Percentiles rank a stretch among this genome's conserved stretches.
Evolutionary conservation across 2,113 vertebrate species (phyloP).

Genomic region (Grammomys dolichurus): DNA sequence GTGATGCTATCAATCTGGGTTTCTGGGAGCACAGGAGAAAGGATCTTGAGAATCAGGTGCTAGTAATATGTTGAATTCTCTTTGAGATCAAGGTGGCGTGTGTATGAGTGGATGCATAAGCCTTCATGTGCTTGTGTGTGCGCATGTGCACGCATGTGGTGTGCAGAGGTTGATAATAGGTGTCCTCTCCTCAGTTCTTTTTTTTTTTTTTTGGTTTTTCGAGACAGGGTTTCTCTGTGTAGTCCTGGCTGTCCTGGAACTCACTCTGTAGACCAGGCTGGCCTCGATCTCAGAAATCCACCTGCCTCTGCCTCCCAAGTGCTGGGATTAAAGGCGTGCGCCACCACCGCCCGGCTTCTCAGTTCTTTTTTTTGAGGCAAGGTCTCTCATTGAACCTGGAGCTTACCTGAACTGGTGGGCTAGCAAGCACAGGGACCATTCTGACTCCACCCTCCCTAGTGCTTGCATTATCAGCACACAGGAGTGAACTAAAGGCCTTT

Average conservation of each 20-base stretch:
- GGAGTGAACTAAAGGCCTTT: neutral
- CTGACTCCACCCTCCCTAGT: neutral
- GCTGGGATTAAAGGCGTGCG: no score
- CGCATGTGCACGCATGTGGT: neutral
- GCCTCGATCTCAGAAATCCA: no score
- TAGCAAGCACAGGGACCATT: neutral
- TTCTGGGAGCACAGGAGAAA: neutral
- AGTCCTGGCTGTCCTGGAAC: no score
- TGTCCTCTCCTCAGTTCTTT: neutral
- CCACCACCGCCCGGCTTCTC: no score
- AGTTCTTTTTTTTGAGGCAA: neutral
- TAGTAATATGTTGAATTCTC: neutral
- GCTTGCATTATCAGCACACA: neutral
- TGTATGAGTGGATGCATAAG: neutral
- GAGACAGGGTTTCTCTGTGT: no score
- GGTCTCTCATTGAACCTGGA: neutral
- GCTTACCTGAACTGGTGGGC: neutral
- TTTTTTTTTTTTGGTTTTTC: neutral
- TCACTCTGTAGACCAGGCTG: no score
- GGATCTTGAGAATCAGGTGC: neutral
- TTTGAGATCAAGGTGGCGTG: neutral
- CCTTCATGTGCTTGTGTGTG: no score
- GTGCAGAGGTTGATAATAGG: neutral
- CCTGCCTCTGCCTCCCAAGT: no score
- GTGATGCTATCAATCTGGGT: neutral